These are phyloP conservation scores for Sabellastarte sp. DNA, from an alignment of 2,888 invertebrate genomes.

Conservation along the genomic window DNA sequence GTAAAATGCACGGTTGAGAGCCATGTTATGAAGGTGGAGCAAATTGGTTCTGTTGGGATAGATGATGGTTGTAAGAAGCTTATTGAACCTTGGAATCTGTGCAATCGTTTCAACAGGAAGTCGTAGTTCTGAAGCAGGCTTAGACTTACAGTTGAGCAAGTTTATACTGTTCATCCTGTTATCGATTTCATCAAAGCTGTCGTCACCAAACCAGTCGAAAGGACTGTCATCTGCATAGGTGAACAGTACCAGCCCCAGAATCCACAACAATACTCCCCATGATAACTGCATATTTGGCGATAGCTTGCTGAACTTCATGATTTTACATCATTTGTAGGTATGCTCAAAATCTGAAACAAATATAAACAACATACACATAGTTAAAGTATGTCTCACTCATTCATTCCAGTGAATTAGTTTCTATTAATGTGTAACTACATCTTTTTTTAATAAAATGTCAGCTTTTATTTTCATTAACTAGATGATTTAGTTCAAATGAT, in stretches of 20 bases:
- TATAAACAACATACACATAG: too few relatives aligned
- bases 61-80: constrained; percentile 72
- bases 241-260: background rate
- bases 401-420: too few relatives aligned
- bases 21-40: constrained; percentile 92
- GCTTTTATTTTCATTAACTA: too few relatives aligned
- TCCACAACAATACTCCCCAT: too few relatives aligned
- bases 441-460: too few relatives aligned
- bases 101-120: constrained; percentile 83
- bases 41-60: constrained; percentile 83
- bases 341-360: too few relatives aligned
- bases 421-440: too few relatives aligned
- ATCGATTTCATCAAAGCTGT: constrained; percentile 86
- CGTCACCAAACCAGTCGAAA: constrained; percentile 83
- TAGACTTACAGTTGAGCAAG: constrained; percentile 85
- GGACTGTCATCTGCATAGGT: constrained; percentile 22
- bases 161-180: constrained; percentile 80
- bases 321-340: too few relatives aligned
- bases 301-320: too few relatives aligned
- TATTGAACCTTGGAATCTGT: constrained; percentile 60
- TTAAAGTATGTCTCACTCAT: too few relatives aligned
- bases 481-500: too few relatives aligned
- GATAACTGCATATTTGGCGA: too few relatives aligned
- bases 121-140: constrained; percentile 79
- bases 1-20: constrained; percentile 91